phyloP scores from a whole-genome alignment of 2,113 vertebrate genomes.

The Eidolon helvum region DNA sequence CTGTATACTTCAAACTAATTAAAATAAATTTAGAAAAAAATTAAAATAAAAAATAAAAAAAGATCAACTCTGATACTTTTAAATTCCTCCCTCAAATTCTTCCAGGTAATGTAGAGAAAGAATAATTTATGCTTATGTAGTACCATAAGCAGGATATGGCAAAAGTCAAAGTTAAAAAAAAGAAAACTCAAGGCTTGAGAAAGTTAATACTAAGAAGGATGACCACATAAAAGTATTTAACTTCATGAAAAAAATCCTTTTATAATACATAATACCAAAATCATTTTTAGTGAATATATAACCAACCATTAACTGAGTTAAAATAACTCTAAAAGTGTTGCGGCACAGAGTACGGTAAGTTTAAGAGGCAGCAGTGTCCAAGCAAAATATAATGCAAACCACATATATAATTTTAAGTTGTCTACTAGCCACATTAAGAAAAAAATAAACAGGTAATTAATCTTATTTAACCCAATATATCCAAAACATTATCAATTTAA shows the following conservation, averaged over 20 bases:
- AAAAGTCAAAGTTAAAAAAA: not conserved
- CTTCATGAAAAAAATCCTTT: not conserved
- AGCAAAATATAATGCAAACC: conserved; percentile 3
- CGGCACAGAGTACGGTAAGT: not conserved
- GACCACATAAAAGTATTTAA: not conserved
- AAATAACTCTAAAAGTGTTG: conserved; percentile 2
- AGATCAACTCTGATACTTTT: not conserved
- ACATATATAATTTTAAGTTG: conserved; percentile 9
- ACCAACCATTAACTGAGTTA: not conserved
- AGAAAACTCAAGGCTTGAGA: not conserved
- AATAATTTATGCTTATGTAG: not conserved
- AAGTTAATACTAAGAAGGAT: not conserved
- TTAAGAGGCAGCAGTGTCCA: not conserved
- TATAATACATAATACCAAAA: not conserved
- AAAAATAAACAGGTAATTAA: not conserved
- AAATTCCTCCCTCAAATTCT: conserved; percentile 18
- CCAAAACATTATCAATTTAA: not conserved
- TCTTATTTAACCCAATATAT: conserved; percentile 23
- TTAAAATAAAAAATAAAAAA: not conserved
- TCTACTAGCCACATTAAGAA: not conserved
- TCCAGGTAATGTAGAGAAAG: not conserved
- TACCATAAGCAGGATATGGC: not conserved
- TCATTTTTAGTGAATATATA: not conserved
- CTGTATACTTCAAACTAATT: no score
- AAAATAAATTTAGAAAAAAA: no score